Conservation (phyloP, 2,888 invertebrate genomes). For the Sialis fuliginosa region DNA sequence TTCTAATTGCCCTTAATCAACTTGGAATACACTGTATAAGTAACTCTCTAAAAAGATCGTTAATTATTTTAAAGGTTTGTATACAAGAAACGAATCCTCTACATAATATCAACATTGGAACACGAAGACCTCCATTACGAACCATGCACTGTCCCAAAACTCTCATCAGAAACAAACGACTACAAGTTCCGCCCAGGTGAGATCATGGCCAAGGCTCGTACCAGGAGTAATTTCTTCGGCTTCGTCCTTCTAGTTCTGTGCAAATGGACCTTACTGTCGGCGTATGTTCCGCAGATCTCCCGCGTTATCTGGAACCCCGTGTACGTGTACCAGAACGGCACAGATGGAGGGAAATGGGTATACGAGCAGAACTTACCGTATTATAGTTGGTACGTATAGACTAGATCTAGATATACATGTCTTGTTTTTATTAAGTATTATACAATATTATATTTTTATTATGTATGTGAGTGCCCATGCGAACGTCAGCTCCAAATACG, state of each 20-base stretch:
- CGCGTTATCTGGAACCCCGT: neutral
- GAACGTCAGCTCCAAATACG: no score
- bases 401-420: no score
- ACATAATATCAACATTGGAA: constrained; percentile 14
- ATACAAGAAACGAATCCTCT: no score
- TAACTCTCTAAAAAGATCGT: no score
- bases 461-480: no score
- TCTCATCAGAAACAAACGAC: no score
- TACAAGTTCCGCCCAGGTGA: constrained; percentile 13
- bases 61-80: no score
- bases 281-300: constrained; percentile 16
- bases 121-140: constrained; percentile 15
- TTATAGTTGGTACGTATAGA: constrained; percentile 15
- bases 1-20: no score
- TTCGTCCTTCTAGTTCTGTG: constrained; percentile 16
- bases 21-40: no score
- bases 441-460: no score
- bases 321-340: no score
- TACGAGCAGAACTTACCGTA: constrained; percentile 16
- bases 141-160: constrained; percentile 5
- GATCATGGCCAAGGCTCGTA: constrained; percentile 14
- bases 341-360: constrained; percentile 4
- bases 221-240: constrained; percentile 15
- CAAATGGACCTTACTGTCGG: constrained; percentile 16
- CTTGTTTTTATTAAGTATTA: no score